Evolutionary conservation across 2,113 vertebrate genomes (phyloP).

Genomic region (Hippocampus zosterae): DNA sequence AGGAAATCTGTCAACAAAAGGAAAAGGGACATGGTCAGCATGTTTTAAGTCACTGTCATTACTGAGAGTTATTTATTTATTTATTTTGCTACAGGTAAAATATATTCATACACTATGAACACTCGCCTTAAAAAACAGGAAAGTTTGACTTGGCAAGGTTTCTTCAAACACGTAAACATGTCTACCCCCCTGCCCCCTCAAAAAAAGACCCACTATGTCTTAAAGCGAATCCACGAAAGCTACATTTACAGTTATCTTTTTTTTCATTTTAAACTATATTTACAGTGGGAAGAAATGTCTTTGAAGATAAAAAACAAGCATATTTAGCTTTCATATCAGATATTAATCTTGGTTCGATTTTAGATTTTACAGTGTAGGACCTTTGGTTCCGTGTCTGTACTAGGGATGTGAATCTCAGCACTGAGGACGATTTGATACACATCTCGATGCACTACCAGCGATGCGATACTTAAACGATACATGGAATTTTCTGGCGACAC

Average conservation of each 20-base stretch:
- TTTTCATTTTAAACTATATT: neutral
- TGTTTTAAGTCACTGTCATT: neutral
- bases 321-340: no score
- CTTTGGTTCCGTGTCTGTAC: no score
- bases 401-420: no score
- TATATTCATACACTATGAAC: neutral
- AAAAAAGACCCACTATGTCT: no score
- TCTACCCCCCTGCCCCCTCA: no score
- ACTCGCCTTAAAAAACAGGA: neutral
- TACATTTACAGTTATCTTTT: neutral
- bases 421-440: no score
- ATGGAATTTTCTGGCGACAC: no score
- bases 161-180: neutral
- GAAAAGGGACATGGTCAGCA: slow-evolving; percentile 12
- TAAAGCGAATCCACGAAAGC: neutral
- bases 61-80: neutral
- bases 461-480: no score
- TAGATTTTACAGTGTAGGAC: no score
- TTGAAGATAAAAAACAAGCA: no score
- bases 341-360: no score
- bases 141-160: neutral
- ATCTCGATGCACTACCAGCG: no score
- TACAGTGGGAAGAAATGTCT: neutral
- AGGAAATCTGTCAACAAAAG: slow-evolving; percentile 40
- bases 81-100: neutral